phyloP scores from a whole-genome alignment of 1,140 invertebrate genomes.

The Elysia chlorotica region DNA sequence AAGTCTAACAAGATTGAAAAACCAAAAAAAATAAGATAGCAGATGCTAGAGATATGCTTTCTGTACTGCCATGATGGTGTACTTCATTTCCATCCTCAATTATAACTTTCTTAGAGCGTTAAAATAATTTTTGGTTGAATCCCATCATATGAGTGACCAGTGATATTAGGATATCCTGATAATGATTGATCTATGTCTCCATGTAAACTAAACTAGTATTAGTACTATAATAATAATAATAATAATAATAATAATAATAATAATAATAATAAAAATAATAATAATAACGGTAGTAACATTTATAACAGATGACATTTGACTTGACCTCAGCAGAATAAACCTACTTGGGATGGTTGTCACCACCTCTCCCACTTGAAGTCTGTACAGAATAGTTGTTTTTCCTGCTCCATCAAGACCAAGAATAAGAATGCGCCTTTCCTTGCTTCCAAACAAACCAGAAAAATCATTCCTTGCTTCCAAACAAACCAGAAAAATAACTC shows the following conservation, averaged over 20 bases:
- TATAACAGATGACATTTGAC: too few relatives aligned
- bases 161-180: neutral
- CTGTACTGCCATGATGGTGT: too few relatives aligned
- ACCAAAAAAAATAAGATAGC: too few relatives aligned
- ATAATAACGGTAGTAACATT: too few relatives aligned
- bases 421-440: conserved; percentile 98
- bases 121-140: too few relatives aligned
- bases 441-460: conserved; percentile 85
- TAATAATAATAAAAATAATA: too few relatives aligned
- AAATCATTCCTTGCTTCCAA: conserved; percentile 96
- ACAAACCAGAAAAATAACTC: conserved; percentile 91
- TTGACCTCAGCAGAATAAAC: conserved; percentile 20
- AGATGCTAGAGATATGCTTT: too few relatives aligned
- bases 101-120: too few relatives aligned
- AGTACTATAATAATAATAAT: neutral
- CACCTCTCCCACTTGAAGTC: conserved; percentile 97
- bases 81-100: too few relatives aligned
- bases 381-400: conserved; percentile 99
- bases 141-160: too few relatives aligned
- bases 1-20: too few relatives aligned
- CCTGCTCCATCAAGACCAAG: conserved; percentile 88
- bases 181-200: neutral
- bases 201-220: neutral
- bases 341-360: conserved; percentile 96
- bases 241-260: too few relatives aligned